Conservation (phyloP, 2,888 invertebrate species). For the Bedellia somnulentella region DNA sequence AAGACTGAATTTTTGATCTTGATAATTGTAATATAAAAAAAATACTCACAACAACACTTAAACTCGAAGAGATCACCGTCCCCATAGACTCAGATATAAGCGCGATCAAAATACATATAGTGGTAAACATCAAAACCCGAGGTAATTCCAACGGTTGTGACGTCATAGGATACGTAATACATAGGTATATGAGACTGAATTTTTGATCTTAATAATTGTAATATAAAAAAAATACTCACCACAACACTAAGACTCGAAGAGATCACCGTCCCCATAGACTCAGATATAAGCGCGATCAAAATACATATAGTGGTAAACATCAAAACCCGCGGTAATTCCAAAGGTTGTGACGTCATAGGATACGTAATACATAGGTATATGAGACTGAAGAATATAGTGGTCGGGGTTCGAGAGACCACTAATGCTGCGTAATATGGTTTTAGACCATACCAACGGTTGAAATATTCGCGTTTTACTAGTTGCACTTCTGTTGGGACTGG, state of each 20-base stretch:
- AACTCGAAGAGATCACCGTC: constrained; percentile 70
- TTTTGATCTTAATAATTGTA: no score
- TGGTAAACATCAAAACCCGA: constrained; percentile 69
- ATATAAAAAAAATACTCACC: constrained; percentile 70
- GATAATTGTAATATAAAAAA: no score
- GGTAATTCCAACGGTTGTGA: constrained; percentile 74
- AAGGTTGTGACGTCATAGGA: constrained; percentile 73
- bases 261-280: constrained; percentile 75
- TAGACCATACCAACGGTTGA: constrained; percentile 82
- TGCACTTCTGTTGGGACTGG: constrained; percentile 79
- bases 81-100: constrained; percentile 81
- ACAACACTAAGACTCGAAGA: constrained; percentile 75
- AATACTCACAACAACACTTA: constrained; percentile 75
- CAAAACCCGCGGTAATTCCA: constrained; percentile 66
- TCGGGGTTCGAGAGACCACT: constrained; percentile 70
- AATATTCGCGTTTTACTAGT: constrained; percentile 77
- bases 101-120: constrained; percentile 70
- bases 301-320: constrained; percentile 74
- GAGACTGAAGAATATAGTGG: constrained; percentile 68
- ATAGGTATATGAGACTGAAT: constrained; percentile 68
- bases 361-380: constrained; percentile 74
- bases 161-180: constrained; percentile 73
- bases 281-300: constrained; percentile 73
- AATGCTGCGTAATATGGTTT: constrained; percentile 78
- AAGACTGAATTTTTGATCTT: no score